A percentile compares a stretch with the other conserved stretches of the same genome.
phyloP scores from a whole-genome alignment of 1,140 invertebrate genomes.

The Neocloeon triangulifer region DNA sequence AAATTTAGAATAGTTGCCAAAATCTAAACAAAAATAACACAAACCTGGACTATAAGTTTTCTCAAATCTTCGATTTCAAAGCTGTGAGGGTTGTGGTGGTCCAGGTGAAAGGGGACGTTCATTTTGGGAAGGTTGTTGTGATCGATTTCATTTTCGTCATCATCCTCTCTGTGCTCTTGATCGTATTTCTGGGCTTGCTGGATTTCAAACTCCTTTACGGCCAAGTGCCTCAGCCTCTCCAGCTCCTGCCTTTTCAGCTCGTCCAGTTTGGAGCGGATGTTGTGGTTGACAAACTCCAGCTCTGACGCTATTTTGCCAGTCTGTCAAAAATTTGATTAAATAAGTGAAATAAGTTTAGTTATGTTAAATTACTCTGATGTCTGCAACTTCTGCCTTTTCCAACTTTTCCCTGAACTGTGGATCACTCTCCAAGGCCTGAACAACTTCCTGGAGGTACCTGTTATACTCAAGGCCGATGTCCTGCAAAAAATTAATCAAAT shows the following conservation, averaged over 20 bases:
- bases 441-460: conserved; percentile 66
- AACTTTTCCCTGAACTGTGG: conserved; percentile 57
- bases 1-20: neutral
- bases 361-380: conserved; percentile 40
- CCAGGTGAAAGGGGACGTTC: conserved; percentile 52
- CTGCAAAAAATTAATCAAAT: conserved; percentile 10
- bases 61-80: conserved; percentile 91
- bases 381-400: conserved; percentile 51
- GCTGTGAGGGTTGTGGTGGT: conserved; percentile 71
- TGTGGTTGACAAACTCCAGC: conserved; percentile 70
- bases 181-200: conserved; percentile 9
- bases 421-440: conserved; percentile 63
- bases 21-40: neutral
- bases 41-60: conserved; percentile 65
- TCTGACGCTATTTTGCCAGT: conserved; percentile 78
- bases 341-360: conserved; percentile 2
- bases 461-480: conserved; percentile 47
- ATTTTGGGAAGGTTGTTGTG: too few relatives aligned
- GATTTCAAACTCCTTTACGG: conserved; percentile 39
- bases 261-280: conserved; percentile 69
- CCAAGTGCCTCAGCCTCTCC: conserved; percentile 29
- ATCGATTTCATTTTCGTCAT: too few relatives aligned
- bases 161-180: neutral
- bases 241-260: conserved; percentile 84
- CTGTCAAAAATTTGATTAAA: conserved; percentile 21